Evolutionary conservation across 2,113 vertebrate species (phyloP), one percentile per base, ranked within the genome.

Genomic region (Petrocephalus microphthalmus): DNA sequence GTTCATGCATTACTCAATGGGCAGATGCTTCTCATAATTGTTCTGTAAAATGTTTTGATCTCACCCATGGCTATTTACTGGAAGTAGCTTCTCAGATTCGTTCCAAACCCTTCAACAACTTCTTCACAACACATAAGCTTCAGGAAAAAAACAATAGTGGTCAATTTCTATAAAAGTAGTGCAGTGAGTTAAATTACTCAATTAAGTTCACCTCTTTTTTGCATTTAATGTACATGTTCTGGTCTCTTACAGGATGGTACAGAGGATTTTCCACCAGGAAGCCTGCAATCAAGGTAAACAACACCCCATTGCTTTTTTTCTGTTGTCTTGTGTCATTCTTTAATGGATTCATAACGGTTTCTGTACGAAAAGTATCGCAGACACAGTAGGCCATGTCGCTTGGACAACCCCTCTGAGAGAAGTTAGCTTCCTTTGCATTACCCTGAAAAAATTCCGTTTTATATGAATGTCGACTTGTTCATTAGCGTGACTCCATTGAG

Each of bases 251-350:
- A 99, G 98, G 97, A 89, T 99, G 98, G 98, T 99, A 96, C 95
- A 93, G 98, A 96, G 98, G 98, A 87, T 96, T 98, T 93, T 98
- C 97, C 22, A 96, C 95, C 71, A 97, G 96, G 95, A 99, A 96
- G 92, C 97, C 97, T 37, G 96, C 96, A 71, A 92, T 97, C 90
- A 99, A 99, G 97, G 98, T 99, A 95, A 95, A 91, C 8, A 2
- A 22, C 81, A 51, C 83, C 42, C 25, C 7, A 22, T n/a, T 51
- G 82, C n/a, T 29, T 71, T 45, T 22, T 45, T 45, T 87, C 13
- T 29, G 42, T 42, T 56, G 4, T 25, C 56, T 49, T 64, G 8
- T 86, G 10, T 87, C n/a, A n/a, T 64, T 20, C 42, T 67, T 37
- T 37, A 87, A 13, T 22, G 47, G 19, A 7, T 33, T 67, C 19